phyloP scores from a whole-genome alignment of 2,797 vertebrate species.

The Characodon lateralis region DNA sequence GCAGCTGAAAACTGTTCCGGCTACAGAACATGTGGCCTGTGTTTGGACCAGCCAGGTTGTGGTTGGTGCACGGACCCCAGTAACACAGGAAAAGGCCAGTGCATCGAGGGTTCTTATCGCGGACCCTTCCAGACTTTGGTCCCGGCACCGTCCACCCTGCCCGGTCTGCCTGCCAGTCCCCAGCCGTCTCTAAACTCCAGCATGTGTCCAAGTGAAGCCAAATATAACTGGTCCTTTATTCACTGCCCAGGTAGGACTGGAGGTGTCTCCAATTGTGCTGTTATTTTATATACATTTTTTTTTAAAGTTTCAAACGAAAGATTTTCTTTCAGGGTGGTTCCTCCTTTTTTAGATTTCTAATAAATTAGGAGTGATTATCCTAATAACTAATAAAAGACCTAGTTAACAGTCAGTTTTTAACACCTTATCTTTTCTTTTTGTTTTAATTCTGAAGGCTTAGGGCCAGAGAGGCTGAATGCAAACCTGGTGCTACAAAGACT shows the following conservation, averaged over 20 bases:
- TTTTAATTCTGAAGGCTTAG: no score
- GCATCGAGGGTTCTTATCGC: conserved; percentile 92
- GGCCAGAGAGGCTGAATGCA: no score
- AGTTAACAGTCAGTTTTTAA: no score
- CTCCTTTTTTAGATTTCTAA: background rate
- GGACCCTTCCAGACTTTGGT: conserved; percentile 88
- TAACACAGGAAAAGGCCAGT: conserved; percentile 93
- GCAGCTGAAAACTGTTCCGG: conserved; percentile 95
- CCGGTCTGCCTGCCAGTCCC: conserved; percentile 70
- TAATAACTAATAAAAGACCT: no score
- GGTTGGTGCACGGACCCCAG: conserved; percentile 97
- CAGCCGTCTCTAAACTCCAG: conserved; percentile 89
- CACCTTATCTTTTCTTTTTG: no score
- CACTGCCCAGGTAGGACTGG: conserved; percentile 90
- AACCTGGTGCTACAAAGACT: no score
- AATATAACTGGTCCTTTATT: conserved; percentile 96
- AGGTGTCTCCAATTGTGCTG: background rate
- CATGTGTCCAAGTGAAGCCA: conserved; percentile 87
- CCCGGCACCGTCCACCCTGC: conserved; percentile 77
- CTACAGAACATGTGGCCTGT: conserved; percentile 92
- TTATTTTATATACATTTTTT: background rate
- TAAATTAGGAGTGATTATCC: background rate
- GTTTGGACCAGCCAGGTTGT: conserved; percentile 94
- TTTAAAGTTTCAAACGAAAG: background rate
- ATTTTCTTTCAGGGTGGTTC: background rate